A percentile compares a stretch with the other conserved stretches of the same genome.
phyloP scores from a whole-genome alignment of 2,113 vertebrate species.

The Podarcis cretensis region DNA sequence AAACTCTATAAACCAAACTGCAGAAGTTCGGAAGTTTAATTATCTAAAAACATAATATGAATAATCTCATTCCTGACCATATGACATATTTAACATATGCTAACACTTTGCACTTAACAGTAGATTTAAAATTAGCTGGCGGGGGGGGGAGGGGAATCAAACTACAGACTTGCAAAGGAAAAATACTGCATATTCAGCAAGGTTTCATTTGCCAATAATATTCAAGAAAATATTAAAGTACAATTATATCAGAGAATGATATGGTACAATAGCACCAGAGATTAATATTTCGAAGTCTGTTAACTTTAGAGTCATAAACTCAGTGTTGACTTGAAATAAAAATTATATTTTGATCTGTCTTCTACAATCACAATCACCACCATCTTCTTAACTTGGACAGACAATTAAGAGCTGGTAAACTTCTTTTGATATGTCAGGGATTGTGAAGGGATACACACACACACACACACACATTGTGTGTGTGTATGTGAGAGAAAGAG shows the following conservation, averaged over 20 bases:
- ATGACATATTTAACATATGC: conserved; percentile 36
- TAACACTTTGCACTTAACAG: conserved; percentile 29
- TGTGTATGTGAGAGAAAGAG: too few species aligned
- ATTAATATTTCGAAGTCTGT: not conserved
- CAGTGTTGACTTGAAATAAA: conserved; percentile 7
- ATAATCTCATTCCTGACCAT: conserved; percentile 33
- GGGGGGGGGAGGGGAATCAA: conserved; percentile 23
- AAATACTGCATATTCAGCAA: conserved; percentile 15
- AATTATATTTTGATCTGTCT: not conserved
- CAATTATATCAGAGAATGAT: too few species aligned
- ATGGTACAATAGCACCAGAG: conserved; percentile 19
- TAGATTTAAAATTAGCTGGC: conserved; percentile 44
- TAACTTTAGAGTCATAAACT: not conserved
- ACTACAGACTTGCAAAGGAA: not conserved
- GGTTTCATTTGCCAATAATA: conserved; percentile 10
- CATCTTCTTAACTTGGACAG: not conserved
- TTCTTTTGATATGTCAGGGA: not conserved
- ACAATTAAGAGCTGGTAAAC: not conserved
- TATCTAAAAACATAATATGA: conserved; percentile 41
- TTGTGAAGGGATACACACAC: not conserved
- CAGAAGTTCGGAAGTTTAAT: conserved; percentile 36
- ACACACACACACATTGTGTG: too few species aligned
- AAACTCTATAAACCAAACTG: conserved; percentile 24
- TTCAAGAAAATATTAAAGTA: conserved; percentile 9
- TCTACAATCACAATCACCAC: not conserved